Base-by-base conservation (phyloP, 2,888 invertebrate genomes). In the Temnothorax unifasciatus region DNA sequence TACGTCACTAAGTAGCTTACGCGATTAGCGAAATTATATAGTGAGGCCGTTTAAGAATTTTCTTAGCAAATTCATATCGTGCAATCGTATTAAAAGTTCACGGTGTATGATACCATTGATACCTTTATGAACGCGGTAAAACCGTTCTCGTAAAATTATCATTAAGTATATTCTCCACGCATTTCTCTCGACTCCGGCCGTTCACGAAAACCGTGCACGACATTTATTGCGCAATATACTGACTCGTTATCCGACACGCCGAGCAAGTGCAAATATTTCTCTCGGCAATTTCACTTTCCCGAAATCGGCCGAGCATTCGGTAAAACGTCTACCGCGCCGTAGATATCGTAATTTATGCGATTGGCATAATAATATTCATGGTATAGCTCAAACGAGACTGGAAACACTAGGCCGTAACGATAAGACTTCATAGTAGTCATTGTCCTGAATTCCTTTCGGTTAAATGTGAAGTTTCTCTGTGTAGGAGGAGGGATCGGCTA, bases 41-140 rank as follows among this genome's bases (percentile, higher is more conserved):
- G 4, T 66, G 63, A 79, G 82, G 73, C 77, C 63, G 64, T 63
- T 87, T 83, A 69, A 86, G 85, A 81, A 87, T 83, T 71, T 71
- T 83, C 74, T 82, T 54, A 41, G 34, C 47, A 59, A 75, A 84
- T 88, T 82, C 69, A 57, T 85, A 83, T 63, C 75, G 84, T 74
- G 82, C 52, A 85, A 88, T 41, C 71, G 71, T 74, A 74, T 85
- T 63, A 69, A 76, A 74, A 86, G 85, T 29, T 76, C 44, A 75
- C 66, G 13, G 13, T 41, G 25, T 11, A 29, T 29, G 29, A 29
- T 47, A 18, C 3, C 38, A 18, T 34, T n/a, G 29, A 38, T 52
- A 25, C 3, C 18, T 13, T 0, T 21, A 50, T 25, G 8, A 13
- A 38, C 1, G 25, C 0, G 41, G 5, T 21, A 18, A 2, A 73